Percentiles rank a stretch among this genome's conserved stretches.
phyloP scores from a whole-genome alignment of 2,888 invertebrate genomes.

The Cataglyphis albicans region DNA sequence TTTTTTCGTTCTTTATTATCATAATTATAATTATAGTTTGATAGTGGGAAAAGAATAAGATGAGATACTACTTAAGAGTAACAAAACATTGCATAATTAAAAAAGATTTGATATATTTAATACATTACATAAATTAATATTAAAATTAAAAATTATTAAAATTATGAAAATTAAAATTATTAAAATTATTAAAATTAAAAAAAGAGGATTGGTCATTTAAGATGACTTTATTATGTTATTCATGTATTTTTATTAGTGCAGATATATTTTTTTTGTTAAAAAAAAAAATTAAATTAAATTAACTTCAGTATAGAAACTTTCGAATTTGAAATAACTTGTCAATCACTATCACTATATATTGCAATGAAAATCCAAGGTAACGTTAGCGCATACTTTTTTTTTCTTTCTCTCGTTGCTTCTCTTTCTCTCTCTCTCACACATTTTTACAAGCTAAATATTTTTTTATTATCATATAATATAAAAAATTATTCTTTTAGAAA shows the following conservation, averaged over 20 bases:
- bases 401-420: not conserved
- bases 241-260: not conserved
- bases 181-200: no score
- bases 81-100: not conserved
- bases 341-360: not conserved
- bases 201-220: not conserved
- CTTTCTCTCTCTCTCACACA: not conserved
- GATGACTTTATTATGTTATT: not conserved
- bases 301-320: not conserved
- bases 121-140: not conserved
- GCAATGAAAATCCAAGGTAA: not conserved
- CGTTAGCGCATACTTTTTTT: not conserved
- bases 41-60: not conserved
- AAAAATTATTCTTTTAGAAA: not conserved
- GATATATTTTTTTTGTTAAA: not conserved
- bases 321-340: not conserved
- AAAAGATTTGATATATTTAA: not conserved
- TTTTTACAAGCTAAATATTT: not conserved
- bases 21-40: not conserved
- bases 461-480: not conserved
- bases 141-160: not conserved
- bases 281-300: not conserved
- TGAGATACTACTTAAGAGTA: not conserved
- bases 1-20: conserved; percentile 2
- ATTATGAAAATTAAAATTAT: no score